Base-by-base conservation (phyloP, 2,888 invertebrate genomes). In the Drosophila rellima region DNA sequence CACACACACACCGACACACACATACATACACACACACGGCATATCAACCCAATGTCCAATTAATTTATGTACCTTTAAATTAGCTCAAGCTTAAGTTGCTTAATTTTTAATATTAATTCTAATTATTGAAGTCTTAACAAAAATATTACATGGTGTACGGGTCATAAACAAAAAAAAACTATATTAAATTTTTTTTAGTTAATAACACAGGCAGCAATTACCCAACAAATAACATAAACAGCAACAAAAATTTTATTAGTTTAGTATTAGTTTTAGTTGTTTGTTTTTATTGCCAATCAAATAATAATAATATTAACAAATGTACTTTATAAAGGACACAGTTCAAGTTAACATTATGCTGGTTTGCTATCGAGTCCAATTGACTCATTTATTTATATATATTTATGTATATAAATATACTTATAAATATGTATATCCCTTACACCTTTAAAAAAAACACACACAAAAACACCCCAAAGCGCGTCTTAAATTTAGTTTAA, bases 301-400 rank as follows among this genome's bases (percentile, higher is more conserved):
- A 61, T 55, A 52, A 65, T 45, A 61, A 20, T 44, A 45, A 20
- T 20, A 45, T 51, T 20, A 47, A 62, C 31, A 40, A 70, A 64
- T 69, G 59, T 45, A 66, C 40, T 66, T 63, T 63, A 63, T 63
- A 45, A 74, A 78, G 84, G 90, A 90, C 90, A 90, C 90, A 90
- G 90, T 90, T 90, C 88, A 90, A 90, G 90, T 90, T 90, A 90
- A 90, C 90, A 90, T 88, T 90, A 86, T 45, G 69, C 75, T 82
- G 69, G 78, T 80, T 90, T 90, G 80, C 85, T 78, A 55, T 33
- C 55, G 55, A 55, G 44, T 55, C 33, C 15, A 55, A 55, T 31
- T 44, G 55, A 13, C 55, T 55, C 70, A 57, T 57, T 75, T 60
- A 70, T 70, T 65, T 70, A 54, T 35, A 55, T 55, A 44, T 44